A percentile compares a stretch with the other conserved stretches of the same genome.
These are phyloP conservation scores for Lasioglossum villosulum DNA, from an alignment of 2,888 invertebrate genomes.

Conservation along the genomic window DNA sequence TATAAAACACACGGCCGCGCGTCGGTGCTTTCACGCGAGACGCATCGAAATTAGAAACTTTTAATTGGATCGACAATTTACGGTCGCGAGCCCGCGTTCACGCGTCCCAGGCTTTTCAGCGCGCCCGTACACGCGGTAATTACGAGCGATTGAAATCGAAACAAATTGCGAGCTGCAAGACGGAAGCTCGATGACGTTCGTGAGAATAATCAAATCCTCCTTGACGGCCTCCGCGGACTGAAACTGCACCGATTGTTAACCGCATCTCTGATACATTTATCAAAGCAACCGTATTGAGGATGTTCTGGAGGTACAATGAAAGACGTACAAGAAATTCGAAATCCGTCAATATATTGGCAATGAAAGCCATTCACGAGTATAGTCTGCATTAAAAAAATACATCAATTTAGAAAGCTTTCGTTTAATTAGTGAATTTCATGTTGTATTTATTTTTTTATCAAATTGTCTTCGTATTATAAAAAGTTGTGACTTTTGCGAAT, in stretches of 20 bases:
- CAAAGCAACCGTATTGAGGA: too few species aligned
- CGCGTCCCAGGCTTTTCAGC: slow-evolving; percentile 11
- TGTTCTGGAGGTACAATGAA: too few species aligned
- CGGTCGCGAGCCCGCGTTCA: background rate
- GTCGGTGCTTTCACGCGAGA: slow-evolving; percentile 5
- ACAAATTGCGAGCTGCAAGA: slow-evolving; percentile 9
- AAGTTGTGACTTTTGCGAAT: too few species aligned
- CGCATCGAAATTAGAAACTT: slow-evolving; percentile 48
- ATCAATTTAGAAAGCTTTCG: too few species aligned
- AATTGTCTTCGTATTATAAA: too few species aligned
- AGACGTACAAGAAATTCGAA: too few species aligned
- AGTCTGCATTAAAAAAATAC: too few species aligned
- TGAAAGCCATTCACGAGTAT: too few species aligned
- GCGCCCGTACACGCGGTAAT: slow-evolving; percentile 17
- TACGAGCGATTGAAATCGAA: slow-evolving; percentile 20
- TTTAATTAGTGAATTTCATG: too few species aligned
- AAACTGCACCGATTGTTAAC: slow-evolving; percentile 53
- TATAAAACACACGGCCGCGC: slow-evolving; percentile 6
- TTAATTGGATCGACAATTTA: slow-evolving; percentile 50
- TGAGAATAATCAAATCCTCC: slow-evolving; percentile 44
- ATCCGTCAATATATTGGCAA: too few species aligned
- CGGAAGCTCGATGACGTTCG: slow-evolving; percentile 14
- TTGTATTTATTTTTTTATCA: too few species aligned
- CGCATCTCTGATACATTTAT: too few species aligned
- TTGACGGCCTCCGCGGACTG: slow-evolving; percentile 30